Evolutionary conservation across 2,113 vertebrate species (phyloP).

Genomic region (Desmodus rotundus): DNA sequence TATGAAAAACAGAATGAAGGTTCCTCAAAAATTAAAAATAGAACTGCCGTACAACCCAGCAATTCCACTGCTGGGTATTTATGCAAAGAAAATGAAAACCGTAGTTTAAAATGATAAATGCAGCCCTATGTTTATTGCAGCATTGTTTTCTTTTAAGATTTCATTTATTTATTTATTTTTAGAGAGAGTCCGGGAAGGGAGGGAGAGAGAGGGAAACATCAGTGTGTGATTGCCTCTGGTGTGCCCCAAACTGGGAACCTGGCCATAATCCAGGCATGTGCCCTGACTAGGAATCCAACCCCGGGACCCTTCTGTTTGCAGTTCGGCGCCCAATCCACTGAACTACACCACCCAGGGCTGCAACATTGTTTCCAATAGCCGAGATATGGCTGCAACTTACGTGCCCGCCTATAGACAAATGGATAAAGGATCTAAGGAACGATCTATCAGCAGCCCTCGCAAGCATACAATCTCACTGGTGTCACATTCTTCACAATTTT

Average conservation of each 20-base stretch:
- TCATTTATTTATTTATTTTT: too few relatives aligned
- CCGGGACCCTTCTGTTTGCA: too few relatives aligned
- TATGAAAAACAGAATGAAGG: background rate
- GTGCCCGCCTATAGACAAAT: background rate
- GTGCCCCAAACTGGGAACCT: too few relatives aligned
- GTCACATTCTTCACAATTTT: background rate
- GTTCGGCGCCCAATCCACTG: too few relatives aligned
- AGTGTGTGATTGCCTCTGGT: too few relatives aligned
- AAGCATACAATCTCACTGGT: background rate
- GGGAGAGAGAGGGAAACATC: too few relatives aligned
- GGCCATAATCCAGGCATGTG: too few relatives aligned
- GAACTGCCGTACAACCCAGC: background rate
- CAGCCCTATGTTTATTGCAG: background rate
- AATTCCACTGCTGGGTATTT: background rate
- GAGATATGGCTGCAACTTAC: background rate
- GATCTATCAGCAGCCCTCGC: background rate
- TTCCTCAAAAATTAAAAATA: background rate
- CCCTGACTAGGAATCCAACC: too few relatives aligned
- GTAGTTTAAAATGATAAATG: background rate
- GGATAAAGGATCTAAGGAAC: background rate
- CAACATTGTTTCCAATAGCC: background rate
- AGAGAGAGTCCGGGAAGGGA: too few relatives aligned
- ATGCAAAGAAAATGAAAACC: background rate
- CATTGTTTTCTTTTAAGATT: background rate
- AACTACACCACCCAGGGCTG: background rate